Evolutionary conservation across 1,140 invertebrate species (phyloP).

Genomic region (Streblospio benedicti): DNA sequence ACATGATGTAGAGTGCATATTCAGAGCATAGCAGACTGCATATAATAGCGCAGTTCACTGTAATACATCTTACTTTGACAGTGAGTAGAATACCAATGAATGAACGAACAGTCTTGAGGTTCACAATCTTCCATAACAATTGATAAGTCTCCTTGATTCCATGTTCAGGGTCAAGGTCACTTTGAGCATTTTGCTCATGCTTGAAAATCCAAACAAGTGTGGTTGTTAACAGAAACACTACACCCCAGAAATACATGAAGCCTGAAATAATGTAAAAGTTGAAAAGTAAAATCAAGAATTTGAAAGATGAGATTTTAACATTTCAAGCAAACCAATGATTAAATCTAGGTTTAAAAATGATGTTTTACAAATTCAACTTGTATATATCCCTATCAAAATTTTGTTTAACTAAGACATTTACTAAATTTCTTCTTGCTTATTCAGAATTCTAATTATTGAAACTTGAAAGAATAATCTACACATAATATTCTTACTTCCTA

Average conservation of each 20-base stretch:
- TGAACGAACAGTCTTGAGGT: constrained; percentile 65
- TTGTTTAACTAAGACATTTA: too few species aligned
- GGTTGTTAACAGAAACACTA: constrained; percentile 81
- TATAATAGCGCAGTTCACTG: neutral
- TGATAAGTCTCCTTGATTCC: constrained; percentile 74
- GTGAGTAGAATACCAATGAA: constrained; percentile 77
- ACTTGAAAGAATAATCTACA: constrained; percentile 6
- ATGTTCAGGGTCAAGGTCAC: constrained; percentile 29
- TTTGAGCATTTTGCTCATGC: constrained; percentile 56
- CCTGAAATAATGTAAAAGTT: constrained; percentile 49
- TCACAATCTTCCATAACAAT: constrained; percentile 72
- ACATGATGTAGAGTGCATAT: too few species aligned
- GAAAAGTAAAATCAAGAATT: neutral
- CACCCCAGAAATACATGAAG: constrained; percentile 92
- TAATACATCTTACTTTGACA: constrained; percentile 63
- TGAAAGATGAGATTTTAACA: neutral
- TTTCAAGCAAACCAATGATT: too few species aligned
- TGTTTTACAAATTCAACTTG: too few species aligned
- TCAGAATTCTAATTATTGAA: neutral
- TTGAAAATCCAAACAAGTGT: constrained; percentile 84
- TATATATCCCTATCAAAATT: too few species aligned
- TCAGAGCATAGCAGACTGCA: neutral
- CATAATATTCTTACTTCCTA: constrained; percentile 58
- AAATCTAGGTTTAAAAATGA: too few species aligned
- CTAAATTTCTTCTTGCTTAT: neutral